phyloP scores from a whole-genome alignment of 2,113 vertebrate genomes.

The Chloropsis cyanopogon region DNA sequence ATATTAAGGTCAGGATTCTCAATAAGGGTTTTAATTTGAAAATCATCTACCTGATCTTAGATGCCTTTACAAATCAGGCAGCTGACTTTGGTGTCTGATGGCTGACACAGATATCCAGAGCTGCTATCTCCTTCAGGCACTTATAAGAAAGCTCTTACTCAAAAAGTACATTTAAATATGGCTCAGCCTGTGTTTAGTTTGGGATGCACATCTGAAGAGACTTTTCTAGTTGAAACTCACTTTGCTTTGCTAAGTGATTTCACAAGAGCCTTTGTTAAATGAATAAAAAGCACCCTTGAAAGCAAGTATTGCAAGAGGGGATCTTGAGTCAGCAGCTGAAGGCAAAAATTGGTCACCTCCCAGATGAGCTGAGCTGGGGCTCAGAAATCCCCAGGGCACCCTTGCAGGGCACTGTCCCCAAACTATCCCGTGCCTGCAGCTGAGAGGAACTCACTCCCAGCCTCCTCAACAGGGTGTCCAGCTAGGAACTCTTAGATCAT shows the following conservation, averaged over 20 bases:
- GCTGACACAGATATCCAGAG: neutral
- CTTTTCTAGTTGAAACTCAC: neutral
- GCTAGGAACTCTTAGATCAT: neutral
- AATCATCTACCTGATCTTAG: neutral
- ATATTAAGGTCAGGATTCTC: neutral
- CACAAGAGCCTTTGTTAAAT: neutral
- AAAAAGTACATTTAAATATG: neutral
- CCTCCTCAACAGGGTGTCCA: neutral
- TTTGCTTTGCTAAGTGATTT: neutral
- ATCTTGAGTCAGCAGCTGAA: neutral
- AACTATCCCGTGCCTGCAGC: neutral
- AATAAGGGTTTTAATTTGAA: neutral
- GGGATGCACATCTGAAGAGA: neutral
- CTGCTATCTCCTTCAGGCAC: neutral
- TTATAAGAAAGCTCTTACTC: neutral
- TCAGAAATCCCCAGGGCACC: neutral
- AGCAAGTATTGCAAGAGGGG: neutral
- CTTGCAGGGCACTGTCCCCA: neutral
- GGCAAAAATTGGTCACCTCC: neutral
- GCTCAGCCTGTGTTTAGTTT: neutral
- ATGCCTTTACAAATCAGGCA: neutral
- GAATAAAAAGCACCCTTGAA: neutral
- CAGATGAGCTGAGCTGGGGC: neutral
- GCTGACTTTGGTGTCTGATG: neutral
- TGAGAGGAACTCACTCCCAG: neutral